Evolutionary conservation across 2,797 vertebrate genomes (phyloP).

Genomic region (Ptychobarbus kaznakovi): DNA sequence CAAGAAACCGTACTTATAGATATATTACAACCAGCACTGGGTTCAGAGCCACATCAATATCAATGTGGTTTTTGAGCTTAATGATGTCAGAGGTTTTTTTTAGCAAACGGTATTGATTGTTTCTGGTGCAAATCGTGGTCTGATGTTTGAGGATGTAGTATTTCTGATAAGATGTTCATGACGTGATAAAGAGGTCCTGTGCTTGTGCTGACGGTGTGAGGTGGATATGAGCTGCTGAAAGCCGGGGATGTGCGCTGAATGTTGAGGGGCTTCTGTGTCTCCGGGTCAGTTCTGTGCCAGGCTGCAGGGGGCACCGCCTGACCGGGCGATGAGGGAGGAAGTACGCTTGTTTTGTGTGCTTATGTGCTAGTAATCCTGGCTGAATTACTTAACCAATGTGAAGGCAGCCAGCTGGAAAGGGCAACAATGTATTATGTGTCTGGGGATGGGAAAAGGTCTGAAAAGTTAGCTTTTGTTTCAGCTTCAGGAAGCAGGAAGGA

Average conservation of each 20-base stretch:
- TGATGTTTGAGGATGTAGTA: neutral
- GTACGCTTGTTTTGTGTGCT: conserved; percentile 34
- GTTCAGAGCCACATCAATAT: neutral
- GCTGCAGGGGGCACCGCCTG: conserved; percentile 36
- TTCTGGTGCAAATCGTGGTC: neutral
- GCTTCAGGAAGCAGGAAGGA: conserved; percentile 44
- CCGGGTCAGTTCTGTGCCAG: conserved; percentile 40
- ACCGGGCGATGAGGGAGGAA: conserved; percentile 17
- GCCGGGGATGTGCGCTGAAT: conserved; percentile 43
- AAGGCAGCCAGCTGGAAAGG: conserved; percentile 39
- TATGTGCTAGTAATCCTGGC: conserved; percentile 39
- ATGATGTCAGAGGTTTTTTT: neutral
- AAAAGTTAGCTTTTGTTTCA: conserved; percentile 39
- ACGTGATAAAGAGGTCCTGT: conserved; percentile 7
- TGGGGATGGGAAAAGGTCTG: conserved; percentile 5
- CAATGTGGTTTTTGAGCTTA: neutral
- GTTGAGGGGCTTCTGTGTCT: conserved; percentile 35
- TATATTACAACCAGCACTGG: neutral
- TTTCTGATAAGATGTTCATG: neutral
- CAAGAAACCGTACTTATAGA: neutral
- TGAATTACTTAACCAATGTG: conserved; percentile 46
- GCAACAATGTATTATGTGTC: neutral
- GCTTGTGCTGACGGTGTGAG: conserved; percentile 4
- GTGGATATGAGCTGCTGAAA: conserved; percentile 26
- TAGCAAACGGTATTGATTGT: neutral